Percentiles rank a stretch among this genome's conserved stretches.
Evolutionary conservation across 2,888 invertebrate species (phyloP).

Genomic region (Agrotis clavis): DNA sequence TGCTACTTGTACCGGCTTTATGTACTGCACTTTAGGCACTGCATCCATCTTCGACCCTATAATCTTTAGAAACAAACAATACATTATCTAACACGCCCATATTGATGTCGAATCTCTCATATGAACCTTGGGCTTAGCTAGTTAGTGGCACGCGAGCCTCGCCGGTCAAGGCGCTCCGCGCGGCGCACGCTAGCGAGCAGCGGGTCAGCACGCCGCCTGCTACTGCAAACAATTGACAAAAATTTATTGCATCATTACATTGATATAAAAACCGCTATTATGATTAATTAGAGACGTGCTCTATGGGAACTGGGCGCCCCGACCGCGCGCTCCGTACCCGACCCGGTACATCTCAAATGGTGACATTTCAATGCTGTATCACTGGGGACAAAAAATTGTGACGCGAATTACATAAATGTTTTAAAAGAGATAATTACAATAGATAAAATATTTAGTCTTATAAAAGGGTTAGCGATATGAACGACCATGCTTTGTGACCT

Average conservation of each 20-base stretch:
- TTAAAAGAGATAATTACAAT: conserved; percentile 16
- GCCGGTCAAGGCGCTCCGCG: conserved; percentile 60
- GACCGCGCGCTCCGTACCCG: too few relatives aligned
- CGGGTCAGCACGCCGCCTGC: conserved; percentile 35
- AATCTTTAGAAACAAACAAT: conserved; percentile 53
- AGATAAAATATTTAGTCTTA: neutral
- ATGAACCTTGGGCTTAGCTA: conserved; percentile 59
- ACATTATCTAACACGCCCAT: conserved; percentile 55
- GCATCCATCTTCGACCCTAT: conserved; percentile 29
- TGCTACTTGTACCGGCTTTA: too few relatives aligned
- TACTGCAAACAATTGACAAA: conserved; percentile 57
- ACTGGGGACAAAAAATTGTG: conserved; percentile 32
- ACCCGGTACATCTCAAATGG: neutral
- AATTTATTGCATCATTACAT: conserved; percentile 53
- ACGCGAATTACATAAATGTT: conserved; percentile 1
- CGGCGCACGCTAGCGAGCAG: conserved; percentile 7
- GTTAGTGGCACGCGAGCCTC: conserved; percentile 62
- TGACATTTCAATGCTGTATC: conserved; percentile 19
- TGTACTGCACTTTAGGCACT: too few relatives aligned
- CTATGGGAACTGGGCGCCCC: conserved; percentile 35
- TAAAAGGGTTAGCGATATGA: neutral
- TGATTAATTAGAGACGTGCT: conserved; percentile 52
- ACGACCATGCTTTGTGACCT: conserved; percentile 26
- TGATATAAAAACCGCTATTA: conserved; percentile 48
- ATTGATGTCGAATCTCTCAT: conserved; percentile 63